These are phyloP conservation scores for Aethes cnicana DNA, from an alignment of 2,888 invertebrate genomes.

Conservation along the genomic window DNA sequence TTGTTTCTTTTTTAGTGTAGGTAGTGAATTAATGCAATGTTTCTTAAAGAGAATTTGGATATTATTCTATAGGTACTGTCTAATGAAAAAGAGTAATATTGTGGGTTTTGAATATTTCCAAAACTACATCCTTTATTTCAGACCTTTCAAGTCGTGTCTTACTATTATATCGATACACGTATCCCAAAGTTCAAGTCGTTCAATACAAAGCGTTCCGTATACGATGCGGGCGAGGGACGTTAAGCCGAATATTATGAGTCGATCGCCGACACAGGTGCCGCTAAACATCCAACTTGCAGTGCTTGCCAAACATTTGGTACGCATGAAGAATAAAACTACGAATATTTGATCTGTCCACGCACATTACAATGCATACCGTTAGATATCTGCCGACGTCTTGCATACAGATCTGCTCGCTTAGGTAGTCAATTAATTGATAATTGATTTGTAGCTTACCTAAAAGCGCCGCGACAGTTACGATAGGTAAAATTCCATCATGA, in stretches of 20 bases:
- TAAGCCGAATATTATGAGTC: constrained; percentile 83
- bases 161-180: constrained; percentile 38
- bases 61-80: no score
- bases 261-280: constrained; percentile 75
- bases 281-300: constrained; percentile 71
- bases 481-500: no score
- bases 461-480: no score
- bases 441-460: no score
- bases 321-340: constrained; percentile 8
- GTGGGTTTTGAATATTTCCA: constrained; percentile 29
- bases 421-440: neutral
- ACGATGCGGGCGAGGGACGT: constrained; percentile 52
- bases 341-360: constrained; percentile 1
- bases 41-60: no score
- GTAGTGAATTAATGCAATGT: no score
- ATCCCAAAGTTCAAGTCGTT: constrained; percentile 48
- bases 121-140: no score
- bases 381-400: constrained; percentile 47
- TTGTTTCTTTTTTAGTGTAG: neutral
- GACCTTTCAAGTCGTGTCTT: constrained; percentile 29
- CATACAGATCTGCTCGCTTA: neutral
- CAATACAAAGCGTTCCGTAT: constrained; percentile 46
- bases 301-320: constrained; percentile 28
- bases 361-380: constrained; percentile 41
- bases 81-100: no score